Evolutionary conservation across 1,140 invertebrate species (phyloP), one percentile per base, ranked within the genome.

Genomic region (Drosophila simulans): DNA sequence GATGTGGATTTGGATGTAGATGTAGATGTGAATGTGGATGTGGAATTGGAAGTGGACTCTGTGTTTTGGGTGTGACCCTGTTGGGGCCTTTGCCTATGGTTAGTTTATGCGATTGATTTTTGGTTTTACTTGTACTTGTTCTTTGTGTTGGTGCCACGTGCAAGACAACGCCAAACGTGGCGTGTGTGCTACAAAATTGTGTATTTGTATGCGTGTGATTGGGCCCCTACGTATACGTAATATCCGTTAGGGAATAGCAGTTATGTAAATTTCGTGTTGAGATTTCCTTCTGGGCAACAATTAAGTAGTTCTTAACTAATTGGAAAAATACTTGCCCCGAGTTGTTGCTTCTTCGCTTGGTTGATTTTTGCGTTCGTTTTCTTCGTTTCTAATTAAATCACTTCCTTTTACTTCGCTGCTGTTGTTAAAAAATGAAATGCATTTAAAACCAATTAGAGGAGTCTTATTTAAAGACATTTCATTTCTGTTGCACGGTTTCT

Each of bases 31-130:
- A 0, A 7, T 27, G 20, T 22, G 20, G 20, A 22, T 31, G 7
- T 31, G 31, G 31, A 31, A 10, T 20, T n/a, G 45, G 25, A 60
- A 60, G 22, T 27, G 59, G 42, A n/a, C 17, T 46, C 17, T 13
- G 34, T 20, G n/a, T 20, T 34, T 13, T 60, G 25, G 65, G 45
- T 64, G 45, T 43, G 66, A 48, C 59, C 79, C 27, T 34, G 42
- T 15, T 46, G 34, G 34, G 22, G 51, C 64, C 60, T 40, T 77
- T 77, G 43, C 39, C 52, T 43, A 27, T 49, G 58, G 62, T 59
- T 68, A 78, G 45, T 65, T 64, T 64, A 73, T 83, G 72, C 80
- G 60, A 82, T 82, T 82, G 77, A 83, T 82, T 78, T 82, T 68
- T 25, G 45, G 64, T 58, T 65, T 25, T 71, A 39, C 27, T 39